A percentile compares a stretch with the other conserved stretches of the same genome.
Conservation (phyloP, 2,797 vertebrate species). For the Syndactyla subalaris region DNA sequence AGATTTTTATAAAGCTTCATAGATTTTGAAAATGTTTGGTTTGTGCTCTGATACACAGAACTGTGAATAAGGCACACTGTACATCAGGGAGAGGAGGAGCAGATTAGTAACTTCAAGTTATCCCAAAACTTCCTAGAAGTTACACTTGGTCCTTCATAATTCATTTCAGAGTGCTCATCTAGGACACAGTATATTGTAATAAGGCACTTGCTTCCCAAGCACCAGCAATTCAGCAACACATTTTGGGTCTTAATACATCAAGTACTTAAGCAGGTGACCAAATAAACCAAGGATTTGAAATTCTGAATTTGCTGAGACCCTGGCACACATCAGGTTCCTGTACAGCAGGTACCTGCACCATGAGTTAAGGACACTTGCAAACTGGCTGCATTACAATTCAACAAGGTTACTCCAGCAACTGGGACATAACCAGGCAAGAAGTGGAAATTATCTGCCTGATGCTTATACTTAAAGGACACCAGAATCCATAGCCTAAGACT, state of each 20-base stretch:
- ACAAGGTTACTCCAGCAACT: not conserved
- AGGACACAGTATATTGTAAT: not conserved
- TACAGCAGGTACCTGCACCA: not conserved
- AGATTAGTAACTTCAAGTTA: not conserved
- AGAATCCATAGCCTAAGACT: not conserved
- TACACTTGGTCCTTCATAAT: not conserved
- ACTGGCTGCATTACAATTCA: not conserved
- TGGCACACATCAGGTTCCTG: not conserved
- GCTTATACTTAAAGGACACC: not conserved
- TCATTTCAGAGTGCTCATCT: not conserved
- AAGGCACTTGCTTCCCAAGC: not conserved
- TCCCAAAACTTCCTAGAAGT: not conserved
- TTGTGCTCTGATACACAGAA: not conserved
- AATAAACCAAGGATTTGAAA: not conserved
- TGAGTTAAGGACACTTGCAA: not conserved
- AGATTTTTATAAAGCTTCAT: constrained; percentile 46
- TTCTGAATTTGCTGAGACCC: not conserved
- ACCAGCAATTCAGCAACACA: not conserved
- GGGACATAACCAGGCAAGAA: not conserved
- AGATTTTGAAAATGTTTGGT: not conserved
- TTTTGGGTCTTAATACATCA: not conserved
- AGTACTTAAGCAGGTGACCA: not conserved
- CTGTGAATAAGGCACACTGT: not conserved
- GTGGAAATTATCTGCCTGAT: not conserved
- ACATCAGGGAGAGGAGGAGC: not conserved